phyloP scores from a whole-genome alignment of 2,113 vertebrate species.

The Microcebus griseorufus region DNA sequence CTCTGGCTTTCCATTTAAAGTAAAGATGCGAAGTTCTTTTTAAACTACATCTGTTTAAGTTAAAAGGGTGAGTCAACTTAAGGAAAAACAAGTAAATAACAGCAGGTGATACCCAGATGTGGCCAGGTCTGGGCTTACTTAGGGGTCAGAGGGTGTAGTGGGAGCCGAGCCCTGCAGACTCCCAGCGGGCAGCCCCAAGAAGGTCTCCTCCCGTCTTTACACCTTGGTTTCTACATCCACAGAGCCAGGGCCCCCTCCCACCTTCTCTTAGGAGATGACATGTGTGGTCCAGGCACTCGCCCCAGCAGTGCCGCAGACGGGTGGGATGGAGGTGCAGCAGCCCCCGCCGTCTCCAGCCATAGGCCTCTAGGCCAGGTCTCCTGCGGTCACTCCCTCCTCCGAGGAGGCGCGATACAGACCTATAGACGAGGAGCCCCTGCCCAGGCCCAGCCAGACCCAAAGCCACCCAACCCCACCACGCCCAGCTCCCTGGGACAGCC shows the following conservation, averaged over 20 bases:
- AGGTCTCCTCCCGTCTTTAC: neutral
- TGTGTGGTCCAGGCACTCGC: neutral
- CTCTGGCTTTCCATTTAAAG: neutral
- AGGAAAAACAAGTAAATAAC: neutral
- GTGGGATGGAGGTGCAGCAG: rapidly evolving
- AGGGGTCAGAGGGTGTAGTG: rapidly evolving
- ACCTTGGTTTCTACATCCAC: neutral
- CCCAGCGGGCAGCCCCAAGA: neutral
- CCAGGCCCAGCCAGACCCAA: neutral
- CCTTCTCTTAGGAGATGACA: rapidly evolving
- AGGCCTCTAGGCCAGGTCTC: neutral
- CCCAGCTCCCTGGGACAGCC: neutral
- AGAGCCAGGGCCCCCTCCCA: neutral
- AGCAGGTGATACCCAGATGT: neutral
- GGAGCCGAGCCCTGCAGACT: neutral
- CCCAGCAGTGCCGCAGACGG: neutral
- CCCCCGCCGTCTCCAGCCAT: neutral
- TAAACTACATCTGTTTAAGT: neutral
- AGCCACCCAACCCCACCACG: neutral
- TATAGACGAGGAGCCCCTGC: no score
- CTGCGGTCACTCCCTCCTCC: neutral
- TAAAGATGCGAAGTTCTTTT: neutral
- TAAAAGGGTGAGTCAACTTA: neutral
- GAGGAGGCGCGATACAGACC: neutral
- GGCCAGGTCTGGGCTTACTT: no score